Base-by-base conservation (phyloP, 2,113 vertebrate species). In the Eulacestoma nigropectus region DNA sequence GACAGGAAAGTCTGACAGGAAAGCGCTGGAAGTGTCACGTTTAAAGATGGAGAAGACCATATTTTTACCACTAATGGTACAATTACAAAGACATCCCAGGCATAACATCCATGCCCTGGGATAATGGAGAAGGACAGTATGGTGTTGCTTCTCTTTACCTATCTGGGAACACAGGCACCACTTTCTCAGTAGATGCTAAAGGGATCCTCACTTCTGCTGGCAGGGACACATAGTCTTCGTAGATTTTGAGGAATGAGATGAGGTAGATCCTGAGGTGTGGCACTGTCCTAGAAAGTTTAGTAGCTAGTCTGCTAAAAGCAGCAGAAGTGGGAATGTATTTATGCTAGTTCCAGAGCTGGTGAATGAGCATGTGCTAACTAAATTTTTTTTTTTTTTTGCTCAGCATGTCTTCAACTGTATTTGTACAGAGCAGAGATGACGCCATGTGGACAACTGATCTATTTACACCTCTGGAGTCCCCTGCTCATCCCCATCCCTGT, bases 391-490 rank as follows among this genome's bases (percentile, higher is more conserved):
- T 46, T 50, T 56, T 74, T 70, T 73, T 90, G 52, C 84, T 91
- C 80, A 68, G 60, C 89, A 52, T 3, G 8, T 92, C 65, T 39
- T 92, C 69, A 65, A 3, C 64, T 81, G 55, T 88, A 39, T 87
- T 95, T 93, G 89, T n/a, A 47, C 47, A 91, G 93, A 89, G 89
- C 94, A 89, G 92, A 90, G 91, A 90, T 95, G 93, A 95, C 11
- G 79, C 94, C 93, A 68, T 82, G 93, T 92, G 93, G 94, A 89
- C 89, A 89, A 86, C 69, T 81, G 93, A 95, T 95, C 91, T 90
- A 92, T 91, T 95, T 91, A 95, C 94, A 93, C 68, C 69, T 96
- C 94, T 67, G 89, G 86, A 95, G 77, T 92, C 37, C 84, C 75
- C 50, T 65, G 75, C 72, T 93, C 68, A 84, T 78, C 47, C 63